Evolutionary conservation across 2,888 invertebrate genomes (phyloP), one percentile per base, ranked within the genome.

Genomic region (Geotrupes spiniger): DNA sequence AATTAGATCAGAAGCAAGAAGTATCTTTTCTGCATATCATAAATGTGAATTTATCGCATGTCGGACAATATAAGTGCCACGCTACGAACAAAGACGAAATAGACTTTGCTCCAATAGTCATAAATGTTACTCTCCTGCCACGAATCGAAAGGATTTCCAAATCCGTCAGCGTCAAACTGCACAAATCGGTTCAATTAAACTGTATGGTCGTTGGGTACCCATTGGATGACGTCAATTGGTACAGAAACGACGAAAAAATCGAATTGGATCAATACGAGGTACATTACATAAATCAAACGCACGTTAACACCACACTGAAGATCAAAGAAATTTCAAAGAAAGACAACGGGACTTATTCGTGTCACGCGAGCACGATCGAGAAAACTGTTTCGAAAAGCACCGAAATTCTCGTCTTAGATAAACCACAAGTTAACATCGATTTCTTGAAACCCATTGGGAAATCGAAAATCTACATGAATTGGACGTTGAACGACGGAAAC

Each of bases 401-500:
- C 4, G 66, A 64, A 21, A 70, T 73, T 42, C 70, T 74, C 2
- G 84, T 90, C 0, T 76, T 83, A 57, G 85, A 86, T 57, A 78
- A 79, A 47, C 91, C 92, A 0, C 80, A 82, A 66, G 78, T 90
- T 1, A 78, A 74, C 39, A 81, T 90, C 53, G 84, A 87, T 60
- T 81, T 81, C 49, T 82, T 85, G 0, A 87, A 87, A 67, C 82
- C 88, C 0, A 87, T 92, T 11, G 89, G 86, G 42, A 81, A 83
- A 1, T 79, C 81, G 4, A 83, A 85, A 67, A 81, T 92, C 36
- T 92, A 81, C 69, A 68, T 92, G 1, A 91, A 90, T 65, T 92
- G 92, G 91, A 90, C 89, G 0, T 79, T 89, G 0, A 81, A 83
- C 49, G 80, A 85, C 51, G 87, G 87, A 52, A 91, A 92, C 64